Conservation (phyloP, 2,888 invertebrate species). For the Ptychoptera contaminata region DNA sequence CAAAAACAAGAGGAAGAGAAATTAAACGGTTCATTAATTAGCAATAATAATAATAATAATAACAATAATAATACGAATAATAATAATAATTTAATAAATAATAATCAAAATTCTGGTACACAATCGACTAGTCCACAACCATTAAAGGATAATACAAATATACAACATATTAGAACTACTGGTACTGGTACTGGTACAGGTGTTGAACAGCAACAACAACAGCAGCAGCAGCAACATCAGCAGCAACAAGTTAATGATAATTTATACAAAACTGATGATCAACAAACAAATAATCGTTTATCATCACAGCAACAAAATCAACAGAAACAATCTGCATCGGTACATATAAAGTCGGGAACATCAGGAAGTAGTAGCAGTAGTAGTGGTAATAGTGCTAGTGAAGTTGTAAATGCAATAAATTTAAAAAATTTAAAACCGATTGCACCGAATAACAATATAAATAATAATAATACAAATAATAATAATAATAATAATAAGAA, state of each 20-base stretch:
- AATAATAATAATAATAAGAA: constrained; percentile 3
- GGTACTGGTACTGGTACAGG: neutral
- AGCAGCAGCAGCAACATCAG: constrained; percentile 12
- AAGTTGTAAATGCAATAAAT: too few species aligned
- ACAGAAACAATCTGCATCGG: constrained; percentile 18
- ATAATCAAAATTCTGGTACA: neutral
- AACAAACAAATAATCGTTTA: constrained; percentile 10
- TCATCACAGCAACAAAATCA: constrained; percentile 21
- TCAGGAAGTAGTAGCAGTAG: neutral
- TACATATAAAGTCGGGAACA: neutral
- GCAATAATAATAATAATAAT: neutral
- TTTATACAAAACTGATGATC: too few species aligned
- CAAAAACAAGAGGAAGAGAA: constrained; percentile 37
- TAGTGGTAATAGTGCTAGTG: too few species aligned
- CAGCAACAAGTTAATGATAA: neutral
- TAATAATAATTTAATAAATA: neutral
- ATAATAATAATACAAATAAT: neutral
- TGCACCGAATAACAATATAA: neutral
- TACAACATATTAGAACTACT: constrained; percentile 7
- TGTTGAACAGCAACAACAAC: neutral
- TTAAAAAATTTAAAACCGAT: too few species aligned
- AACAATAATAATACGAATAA: neutral
- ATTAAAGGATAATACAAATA: constrained; percentile 28
- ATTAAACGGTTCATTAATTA: constrained; percentile 24
- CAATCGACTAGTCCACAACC: constrained; percentile 12